A percentile compares a stretch with the other conserved stretches of the same genome.
Conservation (phyloP, 1,140 invertebrate genomes). For the Asobara japonica region DNA sequence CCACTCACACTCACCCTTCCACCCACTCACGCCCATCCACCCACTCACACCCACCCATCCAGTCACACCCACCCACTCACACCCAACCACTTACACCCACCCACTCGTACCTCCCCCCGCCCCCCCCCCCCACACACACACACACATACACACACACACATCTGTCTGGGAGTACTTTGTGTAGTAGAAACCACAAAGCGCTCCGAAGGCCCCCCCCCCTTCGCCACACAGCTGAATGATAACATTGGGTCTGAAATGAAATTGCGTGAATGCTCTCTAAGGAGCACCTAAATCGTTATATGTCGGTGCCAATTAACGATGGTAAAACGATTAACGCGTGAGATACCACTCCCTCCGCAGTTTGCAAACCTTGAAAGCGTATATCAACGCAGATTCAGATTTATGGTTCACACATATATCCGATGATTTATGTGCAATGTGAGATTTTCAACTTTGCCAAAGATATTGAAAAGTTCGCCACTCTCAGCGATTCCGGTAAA, state of each 20-base stretch:
- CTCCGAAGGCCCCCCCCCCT: background rate
- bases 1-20: no score
- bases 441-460: background rate
- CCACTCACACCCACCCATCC: no score
- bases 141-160: no score
- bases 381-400: background rate
- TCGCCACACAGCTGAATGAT: background rate
- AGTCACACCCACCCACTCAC: no score
- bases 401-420: background rate
- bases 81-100: no score
- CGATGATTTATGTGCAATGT: background rate
- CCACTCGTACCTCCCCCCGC: no score
- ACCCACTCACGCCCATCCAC: no score
- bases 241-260: background rate
- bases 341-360: background rate
- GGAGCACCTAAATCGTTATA: background rate
- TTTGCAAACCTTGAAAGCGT: background rate
- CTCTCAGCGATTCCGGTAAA: no score
- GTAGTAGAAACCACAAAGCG: background rate
- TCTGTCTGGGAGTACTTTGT: no score
- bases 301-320: background rate
- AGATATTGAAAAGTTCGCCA: background rate
- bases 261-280: background rate
- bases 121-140: no score
- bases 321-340: constrained; percentile 2